phyloP scores from a whole-genome alignment of 2,797 vertebrate species.

The Spinus pinus region DNA sequence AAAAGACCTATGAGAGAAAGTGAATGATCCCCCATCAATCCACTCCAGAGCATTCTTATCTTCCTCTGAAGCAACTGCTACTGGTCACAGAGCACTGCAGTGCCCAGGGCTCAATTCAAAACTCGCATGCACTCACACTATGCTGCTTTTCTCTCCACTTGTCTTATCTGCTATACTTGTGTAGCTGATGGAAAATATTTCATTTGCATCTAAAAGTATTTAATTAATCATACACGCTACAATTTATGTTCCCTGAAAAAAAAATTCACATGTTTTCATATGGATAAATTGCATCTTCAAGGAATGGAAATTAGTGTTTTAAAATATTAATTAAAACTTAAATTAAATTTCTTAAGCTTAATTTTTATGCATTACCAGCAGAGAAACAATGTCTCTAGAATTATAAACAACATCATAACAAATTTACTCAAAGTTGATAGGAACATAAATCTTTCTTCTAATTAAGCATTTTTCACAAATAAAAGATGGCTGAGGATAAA shows the following conservation, averaged over 20 bases:
- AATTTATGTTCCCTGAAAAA: not conserved
- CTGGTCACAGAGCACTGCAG: not conserved
- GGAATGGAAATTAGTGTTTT: constrained; percentile 8
- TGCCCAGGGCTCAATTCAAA: not conserved
- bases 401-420: not conserved
- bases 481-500: not conserved
- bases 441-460: constrained; percentile 31
- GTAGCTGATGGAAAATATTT: constrained; percentile 2
- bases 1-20: not conserved
- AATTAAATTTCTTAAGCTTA: constrained; percentile 37
- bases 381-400: constrained; percentile 32
- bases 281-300: constrained; percentile 23
- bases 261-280: not conserved
- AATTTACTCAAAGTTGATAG: not conserved
- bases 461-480: constrained; percentile 13
- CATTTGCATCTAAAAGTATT: constrained; percentile 21
- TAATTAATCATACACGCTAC: not conserved
- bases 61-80: not conserved
- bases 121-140: not conserved
- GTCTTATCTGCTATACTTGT: not conserved
- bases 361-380: constrained; percentile 37
- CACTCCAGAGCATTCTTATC: not conserved
- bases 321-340: constrained; percentile 56
- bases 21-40: not conserved
- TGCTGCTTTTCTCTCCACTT: not conserved